These are phyloP conservation scores for Medauroidea extradentata DNA, from an alignment of 1,140 invertebrate genomes.

Conservation along the genomic window DNA sequence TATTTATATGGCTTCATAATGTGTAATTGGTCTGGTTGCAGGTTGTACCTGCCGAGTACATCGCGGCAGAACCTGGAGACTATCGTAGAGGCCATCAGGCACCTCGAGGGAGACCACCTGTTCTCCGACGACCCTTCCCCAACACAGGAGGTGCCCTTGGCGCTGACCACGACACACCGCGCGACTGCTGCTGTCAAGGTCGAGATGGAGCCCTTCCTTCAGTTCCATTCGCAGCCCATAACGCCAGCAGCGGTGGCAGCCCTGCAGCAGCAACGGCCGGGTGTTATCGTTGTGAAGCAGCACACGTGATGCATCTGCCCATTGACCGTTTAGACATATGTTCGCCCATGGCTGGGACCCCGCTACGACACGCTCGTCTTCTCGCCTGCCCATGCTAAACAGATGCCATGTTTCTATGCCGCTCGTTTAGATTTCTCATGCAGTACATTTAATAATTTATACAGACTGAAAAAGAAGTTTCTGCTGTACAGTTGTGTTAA, in stretches of 20 bases:
- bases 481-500: background rate
- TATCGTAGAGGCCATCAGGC: slow-evolving; percentile 95
- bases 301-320: slow-evolving; percentile 54
- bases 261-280: slow-evolving; percentile 68
- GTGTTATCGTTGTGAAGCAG: slow-evolving; percentile 81
- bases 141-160: slow-evolving; percentile 63
- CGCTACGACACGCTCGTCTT: background rate
- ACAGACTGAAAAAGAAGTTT: background rate
- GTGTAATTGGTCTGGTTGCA: slow-evolving; percentile 45
- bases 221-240: slow-evolving; percentile 44
- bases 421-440: background rate
- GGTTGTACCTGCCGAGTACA: slow-evolving; percentile 68
- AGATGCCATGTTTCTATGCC: background rate
- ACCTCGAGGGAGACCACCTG: slow-evolving; percentile 90
- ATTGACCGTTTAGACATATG: background rate
- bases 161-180: slow-evolving; percentile 53
- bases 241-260: slow-evolving; percentile 37
- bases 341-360: background rate
- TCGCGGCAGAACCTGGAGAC: slow-evolving; percentile 93
- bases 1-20: too few species aligned
- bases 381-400: background rate
- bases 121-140: slow-evolving; percentile 61
- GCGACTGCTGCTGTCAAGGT: slow-evolving; percentile 43
- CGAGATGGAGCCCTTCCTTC: slow-evolving; percentile 61
- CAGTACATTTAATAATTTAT: background rate